phyloP scores from a whole-genome alignment of 2,888 invertebrate genomes.

The Mythimna albipuncta region DNA sequence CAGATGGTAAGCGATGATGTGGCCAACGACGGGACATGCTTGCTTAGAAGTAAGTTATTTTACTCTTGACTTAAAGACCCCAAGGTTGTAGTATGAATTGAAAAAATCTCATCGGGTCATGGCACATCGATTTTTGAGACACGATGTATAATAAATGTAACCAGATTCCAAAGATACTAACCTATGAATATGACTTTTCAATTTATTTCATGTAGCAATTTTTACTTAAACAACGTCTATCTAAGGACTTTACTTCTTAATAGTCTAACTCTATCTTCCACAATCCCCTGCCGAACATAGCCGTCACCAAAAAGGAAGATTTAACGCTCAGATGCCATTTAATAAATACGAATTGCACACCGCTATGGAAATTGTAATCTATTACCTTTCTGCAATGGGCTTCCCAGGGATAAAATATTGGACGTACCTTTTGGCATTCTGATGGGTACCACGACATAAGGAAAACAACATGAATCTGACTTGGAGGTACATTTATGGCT shows the following conservation, averaged over 20 bases:
- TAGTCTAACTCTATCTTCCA: neutral
- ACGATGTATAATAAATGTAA: no score
- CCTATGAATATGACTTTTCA: neutral
- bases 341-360: slow-evolving; percentile 52
- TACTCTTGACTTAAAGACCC: no score
- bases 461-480: slow-evolving; percentile 16
- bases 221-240: neutral
- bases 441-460: slow-evolving; percentile 8
- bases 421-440: slow-evolving; percentile 20
- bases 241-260: neutral
- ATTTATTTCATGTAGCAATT: neutral
- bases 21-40: no score
- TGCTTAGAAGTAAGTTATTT: no score
- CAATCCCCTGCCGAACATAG: slow-evolving; percentile 16
- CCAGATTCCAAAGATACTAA: no score
- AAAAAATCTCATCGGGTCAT: no score
- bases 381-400: slow-evolving; percentile 35
- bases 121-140: no score
- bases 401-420: slow-evolving; percentile 37
- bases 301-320: slow-evolving; percentile 33
- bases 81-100: no score
- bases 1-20: no score
- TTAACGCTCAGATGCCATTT: slow-evolving; percentile 19
- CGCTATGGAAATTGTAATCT: slow-evolving; percentile 46
- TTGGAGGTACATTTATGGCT: slow-evolving; percentile 12